Base-by-base conservation (phyloP, 2,888 invertebrate genomes). In the Druceiella hillmani region DNA sequence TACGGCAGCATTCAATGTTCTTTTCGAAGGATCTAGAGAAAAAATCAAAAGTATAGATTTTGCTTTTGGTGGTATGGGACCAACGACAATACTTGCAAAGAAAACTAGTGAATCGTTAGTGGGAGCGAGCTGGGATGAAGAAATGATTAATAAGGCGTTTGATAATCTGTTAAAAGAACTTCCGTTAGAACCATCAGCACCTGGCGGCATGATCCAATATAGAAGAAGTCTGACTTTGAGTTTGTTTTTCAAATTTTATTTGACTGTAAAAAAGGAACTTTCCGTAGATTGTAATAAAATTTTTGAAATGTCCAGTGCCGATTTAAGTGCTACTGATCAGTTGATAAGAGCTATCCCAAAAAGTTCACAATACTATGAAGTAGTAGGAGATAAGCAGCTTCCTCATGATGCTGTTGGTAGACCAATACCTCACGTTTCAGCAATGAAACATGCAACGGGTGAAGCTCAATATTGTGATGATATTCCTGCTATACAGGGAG, bases 61-160 rank as follows among this genome's bases (percentile, higher is more conserved):
- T 43, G 83, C 87, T 0, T 97, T 82, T 61, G 97, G 97, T 36
- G 97, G 97, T 10, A 91, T 97, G 92, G 93, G 92, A 1, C 88
- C 92, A 4, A 86, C 83, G 1, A 92, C 92, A 0, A 79, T 86
- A 44, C 63, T 89, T 55, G 87, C 92, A 1, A 72, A 74, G 11
- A 79, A 80, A 54, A 83, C 91, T 1, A 71, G 79, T 49, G 57
- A 75, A 50, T 55, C 59, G 3, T 66, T 87, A 36, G 61, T 66
- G 49, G 79, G 79, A 29, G 66, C 73, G 47, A 62, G 67, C 47
- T 92, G 86, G 87, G 74, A 83, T 49, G 76, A 79, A 44, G 56
- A 60, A 12, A 69, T 85, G 56, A 62, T 85, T 15, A 81, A 87
- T 47, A 67, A 68, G 38, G 81, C 83, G 3, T 81, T 79, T 46